Evolutionary conservation across 1,140 invertebrate genomes (phyloP), one percentile per base, ranked within the genome.

Genomic region (Lordiphosa collinella): DNA sequence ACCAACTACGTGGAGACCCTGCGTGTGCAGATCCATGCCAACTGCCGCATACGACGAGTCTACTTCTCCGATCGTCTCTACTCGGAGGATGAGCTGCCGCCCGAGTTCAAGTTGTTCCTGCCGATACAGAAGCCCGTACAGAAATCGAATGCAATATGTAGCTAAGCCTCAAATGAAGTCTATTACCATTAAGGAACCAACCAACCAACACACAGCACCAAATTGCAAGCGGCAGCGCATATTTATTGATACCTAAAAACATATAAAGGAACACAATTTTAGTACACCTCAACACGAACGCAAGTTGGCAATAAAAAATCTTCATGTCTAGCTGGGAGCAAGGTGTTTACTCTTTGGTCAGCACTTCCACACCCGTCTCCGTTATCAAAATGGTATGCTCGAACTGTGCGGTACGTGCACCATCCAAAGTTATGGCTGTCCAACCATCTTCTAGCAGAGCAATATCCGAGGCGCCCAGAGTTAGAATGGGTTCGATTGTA

Each of bases 1-100:
- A 99, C 98, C 10, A 99, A 99, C 91, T 99, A 99, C 90, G 97
- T 99, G 31, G 98, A 99, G 90, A 99, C 99, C 8, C 91, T 99
- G 25, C 91, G 98, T 73, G 97, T 99, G 35, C 96, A 99, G 91
- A 98, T 99, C 76, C 98, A 99, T 92, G 98, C 98, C 31, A 99
- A 99, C 90, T 99, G 99, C 90, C 92, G 98, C 85, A 97, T 99
- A 72, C 91, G 99, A 79, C 92, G 99, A 86, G 97, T 99, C 1
- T 99, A 99, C 88, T 99, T 99, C 90, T 99, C 98, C 6, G 99
- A 99, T 90, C 92, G 98, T 88, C 90, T 99, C 6, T 99, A 99
- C 91, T 97, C 98, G 1, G 99, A 99, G 92, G 99, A 99, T 90
- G 99, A 99, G 90, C 91, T 99, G 63, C 99, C 99, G 13, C 97